A percentile compares a stretch with the other conserved stretches of the same genome.
These are phyloP conservation scores for Unio pictorum DNA, from an alignment of 2,888 invertebrate genomes.

Conservation along the genomic window DNA sequence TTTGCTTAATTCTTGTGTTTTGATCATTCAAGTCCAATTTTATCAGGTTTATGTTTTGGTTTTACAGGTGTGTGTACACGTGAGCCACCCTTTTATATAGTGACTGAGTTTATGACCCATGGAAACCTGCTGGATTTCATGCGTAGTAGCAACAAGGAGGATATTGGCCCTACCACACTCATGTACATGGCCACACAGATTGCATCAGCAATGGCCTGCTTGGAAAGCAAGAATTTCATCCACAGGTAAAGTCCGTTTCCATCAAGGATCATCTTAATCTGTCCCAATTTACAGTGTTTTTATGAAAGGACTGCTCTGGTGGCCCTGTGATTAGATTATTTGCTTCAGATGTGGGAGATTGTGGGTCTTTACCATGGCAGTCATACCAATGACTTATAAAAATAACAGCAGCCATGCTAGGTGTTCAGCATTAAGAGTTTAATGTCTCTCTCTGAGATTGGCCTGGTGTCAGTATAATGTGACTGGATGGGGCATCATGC, in stretches of 20 bases:
- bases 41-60: neutral
- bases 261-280: neutral
- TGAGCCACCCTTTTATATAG: slow-evolving; percentile 99
- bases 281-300: neutral
- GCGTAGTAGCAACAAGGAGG: slow-evolving; percentile 79
- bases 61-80: slow-evolving; percentile 95
- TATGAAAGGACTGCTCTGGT: neutral
- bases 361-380: no score
- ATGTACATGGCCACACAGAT: slow-evolving; percentile 99
- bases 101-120: slow-evolving; percentile 99
- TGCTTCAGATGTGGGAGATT: no score
- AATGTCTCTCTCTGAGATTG: no score
- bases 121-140: slow-evolving; percentile 98
- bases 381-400: no score
- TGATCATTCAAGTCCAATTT: neutral
- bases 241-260: slow-evolving; percentile 59
- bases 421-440: no score
- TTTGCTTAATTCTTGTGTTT: no score
- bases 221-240: slow-evolving; percentile 96
- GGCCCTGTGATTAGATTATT: no score
- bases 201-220: slow-evolving; percentile 98
- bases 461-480: no score
- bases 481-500: no score
- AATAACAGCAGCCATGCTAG: no score
- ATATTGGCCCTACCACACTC: slow-evolving; percentile 93